These are phyloP conservation scores for Plebejus anna DNA, from an alignment of 2,888 invertebrate species.

Conservation along the genomic window DNA sequence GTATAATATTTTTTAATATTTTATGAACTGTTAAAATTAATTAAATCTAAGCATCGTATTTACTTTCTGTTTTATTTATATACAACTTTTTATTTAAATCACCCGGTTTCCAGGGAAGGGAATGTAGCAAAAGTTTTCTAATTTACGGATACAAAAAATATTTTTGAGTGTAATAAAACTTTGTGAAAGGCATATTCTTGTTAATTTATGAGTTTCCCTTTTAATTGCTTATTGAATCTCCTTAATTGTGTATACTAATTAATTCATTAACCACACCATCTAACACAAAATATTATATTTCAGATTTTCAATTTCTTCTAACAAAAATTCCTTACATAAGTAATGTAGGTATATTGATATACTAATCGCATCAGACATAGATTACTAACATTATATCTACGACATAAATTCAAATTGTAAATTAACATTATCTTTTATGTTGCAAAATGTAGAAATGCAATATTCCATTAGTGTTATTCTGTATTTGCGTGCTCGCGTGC, in stretches of 20 bases:
- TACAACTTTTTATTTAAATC: constrained; percentile 37
- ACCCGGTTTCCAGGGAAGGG: constrained; percentile 52
- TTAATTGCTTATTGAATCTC: not conserved
- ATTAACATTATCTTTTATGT: not conserved
- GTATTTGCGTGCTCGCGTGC: constrained; percentile 73
- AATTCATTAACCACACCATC: not conserved
- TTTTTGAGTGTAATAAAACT: constrained; percentile 43
- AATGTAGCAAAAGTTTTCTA: constrained; percentile 67
- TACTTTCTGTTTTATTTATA: constrained; percentile 27
- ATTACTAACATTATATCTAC: not conserved
- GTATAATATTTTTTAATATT: not conserved
- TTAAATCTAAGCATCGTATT: not conserved
- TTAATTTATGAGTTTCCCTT: constrained; percentile 21
- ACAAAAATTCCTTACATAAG: not conserved
- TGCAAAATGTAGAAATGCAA: constrained; percentile 34
- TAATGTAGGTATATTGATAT: not conserved
- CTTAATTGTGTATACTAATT: not conserved
- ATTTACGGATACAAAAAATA: constrained; percentile 71
- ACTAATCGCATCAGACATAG: not conserved
- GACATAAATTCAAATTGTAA: not conserved
- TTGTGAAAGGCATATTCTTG: not conserved
- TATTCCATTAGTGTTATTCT: constrained; percentile 50
- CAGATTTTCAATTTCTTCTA: not conserved
- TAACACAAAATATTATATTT: not conserved
- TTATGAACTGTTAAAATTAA: constrained; percentile 1